Evolutionary conservation across 1,140 invertebrate genomes (phyloP).

Genomic region (Drosophila tani): DNA sequence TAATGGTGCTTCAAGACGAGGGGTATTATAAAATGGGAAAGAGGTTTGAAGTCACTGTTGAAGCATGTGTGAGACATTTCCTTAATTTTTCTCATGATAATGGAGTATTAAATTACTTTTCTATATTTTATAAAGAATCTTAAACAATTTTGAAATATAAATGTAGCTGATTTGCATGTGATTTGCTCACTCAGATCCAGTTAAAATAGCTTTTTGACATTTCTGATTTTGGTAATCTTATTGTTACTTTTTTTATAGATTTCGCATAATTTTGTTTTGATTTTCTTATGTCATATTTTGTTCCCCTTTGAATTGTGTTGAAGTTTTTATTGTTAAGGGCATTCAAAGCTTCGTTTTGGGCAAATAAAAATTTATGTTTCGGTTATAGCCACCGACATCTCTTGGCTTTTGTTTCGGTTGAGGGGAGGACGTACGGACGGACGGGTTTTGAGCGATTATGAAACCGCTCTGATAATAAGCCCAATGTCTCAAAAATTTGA

Average conservation of each 20-base stretch:
- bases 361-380: slow-evolving; percentile 9
- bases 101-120: not conserved
- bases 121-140: not conserved
- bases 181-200: not conserved
- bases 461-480: slow-evolving; percentile 50
- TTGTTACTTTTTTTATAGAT: slow-evolving; percentile 1
- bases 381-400: not conserved
- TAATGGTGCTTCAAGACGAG: slow-evolving; percentile 4
- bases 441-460: slow-evolving; percentile 59
- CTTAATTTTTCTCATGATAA: not conserved
- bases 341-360: slow-evolving; percentile 16
- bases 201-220: not conserved
- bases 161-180: not conserved
- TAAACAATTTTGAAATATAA: not conserved
- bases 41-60: slow-evolving; percentile 1
- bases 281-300: slow-evolving; percentile 27
- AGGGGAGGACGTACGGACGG: slow-evolving; percentile 1
- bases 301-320: slow-evolving; percentile 13
- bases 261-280: slow-evolving; percentile 14
- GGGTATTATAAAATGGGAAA: slow-evolving; percentile 1
- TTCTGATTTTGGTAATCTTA: not conserved
- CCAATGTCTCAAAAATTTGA: slow-evolving; percentile 52
- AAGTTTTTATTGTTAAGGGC: slow-evolving; percentile 30
- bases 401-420: slow-evolving; percentile 10
- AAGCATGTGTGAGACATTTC: not conserved